These are phyloP conservation scores for Cheilosia soror DNA, from an alignment of 2,888 invertebrate species.

Conservation along the genomic window DNA sequence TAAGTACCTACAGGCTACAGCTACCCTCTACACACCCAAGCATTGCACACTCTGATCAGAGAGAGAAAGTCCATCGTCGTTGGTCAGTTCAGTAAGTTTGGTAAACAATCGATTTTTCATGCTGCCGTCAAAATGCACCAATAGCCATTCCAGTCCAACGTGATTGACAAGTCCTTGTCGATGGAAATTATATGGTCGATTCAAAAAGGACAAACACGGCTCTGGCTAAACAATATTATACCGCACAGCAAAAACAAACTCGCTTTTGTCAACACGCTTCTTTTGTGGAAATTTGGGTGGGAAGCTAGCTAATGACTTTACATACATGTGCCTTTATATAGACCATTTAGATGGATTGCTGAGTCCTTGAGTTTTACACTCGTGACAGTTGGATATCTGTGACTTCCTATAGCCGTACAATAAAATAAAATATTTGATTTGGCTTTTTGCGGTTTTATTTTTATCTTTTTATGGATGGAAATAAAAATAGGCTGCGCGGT, in stretches of 20 bases:
- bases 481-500: conserved; percentile 21
- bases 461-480: conserved; percentile 20
- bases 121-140: conserved; percentile 20
- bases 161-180: conserved; percentile 26
- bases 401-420: conserved; percentile 1
- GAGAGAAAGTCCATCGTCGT: too few species aligned
- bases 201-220: conserved; percentile 18
- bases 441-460: conserved; percentile 11
- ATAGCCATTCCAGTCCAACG: background rate
- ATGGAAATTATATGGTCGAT: conserved; percentile 41
- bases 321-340: background rate
- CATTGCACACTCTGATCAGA: too few species aligned
- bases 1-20: conserved; percentile 26
- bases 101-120: conserved; percentile 35
- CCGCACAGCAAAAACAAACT: conserved; percentile 7
- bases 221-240: conserved; percentile 24
- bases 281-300: conserved; percentile 6
- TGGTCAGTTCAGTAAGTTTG: conserved; percentile 36
- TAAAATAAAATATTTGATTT: conserved; percentile 48
- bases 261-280: conserved; percentile 11
- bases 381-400: background rate
- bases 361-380: background rate
- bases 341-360: background rate
- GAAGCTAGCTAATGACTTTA: conserved; percentile 30
- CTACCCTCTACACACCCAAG: too few species aligned